Conservation (phyloP, 2,888 invertebrate species). For the Leptura quadrifasciata region DNA sequence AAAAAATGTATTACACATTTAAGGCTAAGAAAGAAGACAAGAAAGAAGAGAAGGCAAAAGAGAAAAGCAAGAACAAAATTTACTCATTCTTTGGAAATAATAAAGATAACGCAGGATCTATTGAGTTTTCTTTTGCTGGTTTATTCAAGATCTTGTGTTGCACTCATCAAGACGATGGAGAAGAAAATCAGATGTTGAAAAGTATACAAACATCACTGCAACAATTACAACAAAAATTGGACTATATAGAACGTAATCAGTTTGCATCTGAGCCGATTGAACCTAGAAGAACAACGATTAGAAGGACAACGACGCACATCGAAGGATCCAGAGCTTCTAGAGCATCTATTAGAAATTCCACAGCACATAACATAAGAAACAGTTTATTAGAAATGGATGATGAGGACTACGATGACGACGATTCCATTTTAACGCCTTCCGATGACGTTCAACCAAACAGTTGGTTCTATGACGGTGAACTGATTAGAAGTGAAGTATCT, state of each 20-base stretch:
- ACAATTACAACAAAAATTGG: conserved; percentile 72
- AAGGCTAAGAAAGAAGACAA: conserved; percentile 73
- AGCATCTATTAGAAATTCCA: conserved; percentile 35
- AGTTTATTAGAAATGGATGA: conserved; percentile 20
- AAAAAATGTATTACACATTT: neutral
- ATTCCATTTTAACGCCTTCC: conserved; percentile 74
- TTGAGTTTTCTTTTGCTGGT: conserved; percentile 76
- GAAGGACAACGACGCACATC: conserved; percentile 52
- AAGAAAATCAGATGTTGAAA: conserved; percentile 73
- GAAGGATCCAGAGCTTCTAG: conserved; percentile 59
- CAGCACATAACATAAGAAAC: conserved; percentile 16
- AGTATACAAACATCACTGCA: conserved; percentile 69
- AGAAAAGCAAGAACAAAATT: conserved; percentile 58
- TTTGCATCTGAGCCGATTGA: conserved; percentile 45
- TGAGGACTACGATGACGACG: conserved; percentile 43
- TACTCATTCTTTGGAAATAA: conserved; percentile 67
- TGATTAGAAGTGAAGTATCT: conserved; percentile 80
- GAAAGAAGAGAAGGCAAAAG: neutral
- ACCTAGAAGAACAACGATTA: conserved; percentile 51
- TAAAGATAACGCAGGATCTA: conserved; percentile 73
- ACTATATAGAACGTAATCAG: conserved; percentile 70
- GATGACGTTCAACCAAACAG: conserved; percentile 63
- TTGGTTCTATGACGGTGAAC: conserved; percentile 83
- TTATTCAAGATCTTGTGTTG: conserved; percentile 77
- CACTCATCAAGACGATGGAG: conserved; percentile 72